Evolutionary conservation across 2,888 invertebrate genomes (phyloP), one percentile per base, ranked within the genome.

Genomic region (Linnaemya tessellans): DNA sequence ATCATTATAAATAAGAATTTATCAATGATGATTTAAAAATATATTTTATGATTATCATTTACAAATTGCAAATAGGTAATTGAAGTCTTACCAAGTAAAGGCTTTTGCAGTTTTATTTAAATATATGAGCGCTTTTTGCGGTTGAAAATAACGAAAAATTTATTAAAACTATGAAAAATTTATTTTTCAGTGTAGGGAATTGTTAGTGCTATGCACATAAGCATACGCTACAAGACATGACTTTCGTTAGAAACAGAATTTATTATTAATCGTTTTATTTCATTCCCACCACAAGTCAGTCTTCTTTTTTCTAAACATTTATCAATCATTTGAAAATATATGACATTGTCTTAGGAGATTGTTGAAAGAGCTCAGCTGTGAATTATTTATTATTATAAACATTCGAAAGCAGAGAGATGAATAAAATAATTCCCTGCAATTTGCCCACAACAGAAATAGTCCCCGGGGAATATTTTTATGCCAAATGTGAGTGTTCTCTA

Each of bases 261-360:
- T 0, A 49, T 18, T 49, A 49, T 10, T 5, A 22, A 20, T 54
- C 2, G 1, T 54, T 54, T 54, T 22, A 13, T 11, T 22, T 22
- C 8, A 20, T 11, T 22, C 11, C 11, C 22, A 54, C 13, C 13
- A 54, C 8, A 22, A 10, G 54, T 10, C 22, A 13, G 54, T 7
- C 20, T 10, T n/a, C n/a, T n/a, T 3, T 20, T 20, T 51, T 51
- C 10, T 51, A 30, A 15, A 0, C n/a, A 58, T 30, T n/a, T 35
- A 60, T 60, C 58, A 60, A 60, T 60, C 58, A 60, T 35, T 60
- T 35, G 10, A 8, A 15, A 56, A 30, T 30, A 7, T 54, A 20
- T 22, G 8, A 35, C 13, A 35, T 35, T 10, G 35, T 60, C 18
- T 35, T 13, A 8, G 11, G n/a, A 35, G 2, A 35, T 38, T 4